phyloP scores from a whole-genome alignment of 2,113 vertebrate genomes.

The Poecilia latipinna region DNA sequence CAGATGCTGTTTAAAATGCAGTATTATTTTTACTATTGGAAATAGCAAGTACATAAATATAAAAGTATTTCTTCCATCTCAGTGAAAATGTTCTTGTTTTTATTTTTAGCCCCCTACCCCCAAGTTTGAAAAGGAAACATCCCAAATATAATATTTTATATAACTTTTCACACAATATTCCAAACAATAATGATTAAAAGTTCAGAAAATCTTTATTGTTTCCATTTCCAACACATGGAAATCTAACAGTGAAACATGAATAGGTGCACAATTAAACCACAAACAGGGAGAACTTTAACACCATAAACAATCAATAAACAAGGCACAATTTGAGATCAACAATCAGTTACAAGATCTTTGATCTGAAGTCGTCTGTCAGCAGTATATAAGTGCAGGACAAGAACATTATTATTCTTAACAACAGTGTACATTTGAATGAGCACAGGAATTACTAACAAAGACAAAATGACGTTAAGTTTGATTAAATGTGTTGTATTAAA shows the following conservation, averaged over 20 bases:
- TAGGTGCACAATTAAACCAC: constrained; percentile 49
- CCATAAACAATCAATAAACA: constrained; percentile 72
- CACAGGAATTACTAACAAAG: constrained; percentile 10
- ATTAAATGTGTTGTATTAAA: constrained; percentile 8
- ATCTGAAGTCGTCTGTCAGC: constrained; percentile 65
- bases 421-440: constrained; percentile 28
- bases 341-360: constrained; percentile 66
- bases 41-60: neutral
- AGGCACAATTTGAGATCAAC: constrained; percentile 77
- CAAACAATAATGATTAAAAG: constrained; percentile 9
- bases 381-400: constrained; percentile 57
- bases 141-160: neutral
- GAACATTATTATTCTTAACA: constrained; percentile 6
- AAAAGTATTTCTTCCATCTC: neutral
- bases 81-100: no score
- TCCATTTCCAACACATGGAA: constrained; percentile 47
- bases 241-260: constrained; percentile 51
- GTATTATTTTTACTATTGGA: neutral
- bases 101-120: no score
- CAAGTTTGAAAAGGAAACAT: neutral
- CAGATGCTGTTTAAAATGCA: neutral
- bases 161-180: neutral
- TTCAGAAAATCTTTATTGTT: constrained; percentile 56
- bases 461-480: constrained; percentile 18
- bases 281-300: constrained; percentile 59